Percentiles rank a stretch among this genome's conserved stretches.
phyloP scores from a whole-genome alignment of 2,888 invertebrate species.

The Eristalinus sepulchralis region DNA sequence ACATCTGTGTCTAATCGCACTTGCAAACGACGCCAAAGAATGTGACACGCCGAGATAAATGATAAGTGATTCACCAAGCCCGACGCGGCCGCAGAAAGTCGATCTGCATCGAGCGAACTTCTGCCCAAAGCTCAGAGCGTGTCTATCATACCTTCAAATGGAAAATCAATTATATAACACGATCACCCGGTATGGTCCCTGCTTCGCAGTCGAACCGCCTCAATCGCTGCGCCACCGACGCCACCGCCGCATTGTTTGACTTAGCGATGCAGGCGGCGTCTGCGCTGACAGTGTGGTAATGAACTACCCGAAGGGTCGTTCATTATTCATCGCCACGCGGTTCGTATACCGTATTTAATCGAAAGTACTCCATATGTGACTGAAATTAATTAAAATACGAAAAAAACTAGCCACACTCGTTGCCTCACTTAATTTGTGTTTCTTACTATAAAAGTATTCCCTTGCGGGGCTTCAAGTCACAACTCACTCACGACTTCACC shows the following conservation, averaged over 20 bases:
- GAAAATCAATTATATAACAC: constrained; percentile 43
- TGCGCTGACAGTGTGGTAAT: constrained; percentile 41
- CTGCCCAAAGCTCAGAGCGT: constrained; percentile 2
- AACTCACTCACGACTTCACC: constrained; percentile 36
- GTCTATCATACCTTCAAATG: constrained; percentile 12
- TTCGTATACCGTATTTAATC: constrained; percentile 36
- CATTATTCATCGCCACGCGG: constrained; percentile 56
- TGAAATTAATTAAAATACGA: constrained; percentile 49
- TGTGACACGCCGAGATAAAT: background rate
- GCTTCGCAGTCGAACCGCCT: background rate
- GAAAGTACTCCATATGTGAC: constrained; percentile 65
- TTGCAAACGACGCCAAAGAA: constrained; percentile 12
- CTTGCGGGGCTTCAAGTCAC: constrained; percentile 29
- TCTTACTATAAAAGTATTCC: constrained; percentile 53
- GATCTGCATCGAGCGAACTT: background rate
- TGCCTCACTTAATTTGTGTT: constrained; percentile 43
- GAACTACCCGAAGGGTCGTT: constrained; percentile 30
- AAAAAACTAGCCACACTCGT: background rate
- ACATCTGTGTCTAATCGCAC: background rate
- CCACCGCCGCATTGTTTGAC: constrained; percentile 8
- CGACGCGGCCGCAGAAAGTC: background rate
- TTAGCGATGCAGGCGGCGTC: constrained; percentile 46
- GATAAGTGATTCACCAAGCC: constrained; percentile 1
- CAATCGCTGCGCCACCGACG: background rate
- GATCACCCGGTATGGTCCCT: background rate